phyloP scores from a whole-genome alignment of 2,797 vertebrate species.

The Catostomus latipinnis region DNA sequence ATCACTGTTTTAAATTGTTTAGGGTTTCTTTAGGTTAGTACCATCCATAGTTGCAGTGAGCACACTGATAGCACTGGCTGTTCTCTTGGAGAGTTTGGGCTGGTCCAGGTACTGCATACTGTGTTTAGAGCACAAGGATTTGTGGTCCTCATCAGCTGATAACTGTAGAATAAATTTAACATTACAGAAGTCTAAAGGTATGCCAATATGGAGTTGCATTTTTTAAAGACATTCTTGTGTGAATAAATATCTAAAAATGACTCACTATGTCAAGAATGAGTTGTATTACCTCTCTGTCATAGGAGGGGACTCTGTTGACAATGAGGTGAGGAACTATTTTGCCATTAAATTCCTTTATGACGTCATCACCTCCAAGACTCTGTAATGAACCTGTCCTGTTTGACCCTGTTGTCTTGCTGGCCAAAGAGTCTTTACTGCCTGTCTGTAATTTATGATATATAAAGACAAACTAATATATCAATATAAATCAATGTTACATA shows the following conservation, averaged over 20 bases:
- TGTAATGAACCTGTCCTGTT: constrained; percentile 59
- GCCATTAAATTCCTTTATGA: constrained; percentile 77
- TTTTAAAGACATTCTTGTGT: background rate
- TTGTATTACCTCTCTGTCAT: constrained; percentile 65
- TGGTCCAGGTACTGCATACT: constrained; percentile 75
- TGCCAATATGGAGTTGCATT: background rate
- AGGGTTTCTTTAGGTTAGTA: constrained; percentile 62
- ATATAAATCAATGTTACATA: background rate
- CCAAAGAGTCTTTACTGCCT: constrained; percentile 73
- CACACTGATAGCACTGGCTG: constrained; percentile 80
- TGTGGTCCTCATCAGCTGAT: constrained; percentile 66
- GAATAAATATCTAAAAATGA: background rate
- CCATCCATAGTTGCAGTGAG: constrained; percentile 87
- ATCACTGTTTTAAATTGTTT: background rate
- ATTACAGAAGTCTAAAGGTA: background rate
- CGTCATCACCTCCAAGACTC: constrained; percentile 58
- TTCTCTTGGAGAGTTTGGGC: constrained; percentile 74
- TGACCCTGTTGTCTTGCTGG: constrained; percentile 70
- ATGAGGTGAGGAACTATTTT: constrained; percentile 72
- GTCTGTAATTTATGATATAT: constrained; percentile 31
- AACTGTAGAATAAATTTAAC: constrained; percentile 66
- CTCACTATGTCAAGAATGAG: background rate
- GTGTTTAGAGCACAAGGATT: constrained; percentile 72
- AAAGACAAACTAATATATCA: background rate
- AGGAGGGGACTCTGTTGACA: constrained; percentile 68